These are phyloP conservation scores for Nycticebus coucang DNA, from an alignment of 2,113 vertebrate genomes.

Conservation along the genomic window DNA sequence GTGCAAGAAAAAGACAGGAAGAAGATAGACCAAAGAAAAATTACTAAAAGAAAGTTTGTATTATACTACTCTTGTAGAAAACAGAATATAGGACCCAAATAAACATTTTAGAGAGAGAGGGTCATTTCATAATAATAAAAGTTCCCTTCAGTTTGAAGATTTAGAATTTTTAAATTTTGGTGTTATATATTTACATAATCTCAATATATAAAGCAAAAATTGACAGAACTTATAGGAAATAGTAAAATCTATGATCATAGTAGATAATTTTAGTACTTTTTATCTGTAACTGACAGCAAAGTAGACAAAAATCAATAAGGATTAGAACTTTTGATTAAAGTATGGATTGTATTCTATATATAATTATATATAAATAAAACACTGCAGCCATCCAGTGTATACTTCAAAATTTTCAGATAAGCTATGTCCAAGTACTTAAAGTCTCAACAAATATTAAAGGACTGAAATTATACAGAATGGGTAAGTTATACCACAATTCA, in stretches of 20 bases:
- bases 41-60: not conserved
- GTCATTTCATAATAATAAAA: not conserved
- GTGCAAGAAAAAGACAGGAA: not conserved
- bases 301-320: not conserved
- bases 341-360: not conserved
- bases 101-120: not conserved
- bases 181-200: not conserved
- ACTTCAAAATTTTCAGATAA: constrained; percentile 35
- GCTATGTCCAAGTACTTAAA: not conserved
- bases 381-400: not conserved
- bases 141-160: not conserved
- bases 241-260: not conserved
- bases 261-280: constrained; percentile 18
- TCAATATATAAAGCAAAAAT: constrained; percentile 1
- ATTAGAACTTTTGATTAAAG: not conserved
- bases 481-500: not conserved
- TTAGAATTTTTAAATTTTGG: not conserved
- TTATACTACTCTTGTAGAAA: not conserved
- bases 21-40: not conserved
- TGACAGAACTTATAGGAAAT: not conserved
- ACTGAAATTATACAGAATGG: not conserved
- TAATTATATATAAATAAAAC: not conserved
- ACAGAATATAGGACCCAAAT: not conserved
- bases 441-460: not conserved
- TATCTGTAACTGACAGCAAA: constrained; percentile 28